Evolutionary conservation across 2,113 vertebrate species (phyloP).

Genomic region (Gallinago media): DNA sequence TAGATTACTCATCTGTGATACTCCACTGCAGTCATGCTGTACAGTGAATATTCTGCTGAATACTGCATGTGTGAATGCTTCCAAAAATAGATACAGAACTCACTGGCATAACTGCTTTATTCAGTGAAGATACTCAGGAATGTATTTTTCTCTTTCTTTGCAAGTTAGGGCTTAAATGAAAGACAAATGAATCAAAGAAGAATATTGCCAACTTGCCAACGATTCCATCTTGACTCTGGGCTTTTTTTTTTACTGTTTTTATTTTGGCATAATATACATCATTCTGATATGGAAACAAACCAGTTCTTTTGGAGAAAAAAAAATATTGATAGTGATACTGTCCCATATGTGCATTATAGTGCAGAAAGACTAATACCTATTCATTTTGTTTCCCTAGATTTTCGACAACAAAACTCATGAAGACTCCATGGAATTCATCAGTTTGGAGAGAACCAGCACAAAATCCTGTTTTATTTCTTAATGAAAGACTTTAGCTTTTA

Average conservation of each 20-base stretch:
- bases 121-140: neutral
- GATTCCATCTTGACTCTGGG: neutral
- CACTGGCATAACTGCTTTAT: neutral
- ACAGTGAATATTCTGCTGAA: constrained; percentile 50
- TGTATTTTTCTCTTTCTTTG: neutral
- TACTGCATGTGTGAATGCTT: constrained; percentile 19
- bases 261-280: constrained; percentile 52
- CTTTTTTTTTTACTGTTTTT: neutral
- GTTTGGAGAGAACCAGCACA: neutral
- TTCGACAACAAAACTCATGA: neutral
- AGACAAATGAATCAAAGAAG: neutral
- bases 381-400: neutral
- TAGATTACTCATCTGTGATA: constrained; percentile 51
- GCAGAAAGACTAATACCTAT: neutral
- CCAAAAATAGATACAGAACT: constrained; percentile 28
- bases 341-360: neutral
- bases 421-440: neutral
- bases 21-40: neutral
- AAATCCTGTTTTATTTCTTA: neutral
- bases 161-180: neutral
- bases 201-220: neutral
- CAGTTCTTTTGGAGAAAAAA: neutral
- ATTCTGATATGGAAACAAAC: neutral
- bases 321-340: neutral
- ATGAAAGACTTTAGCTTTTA: neutral